A percentile compares a stretch with the other conserved stretches of the same genome.
Conservation (phyloP, 2,113 vertebrate species). For the Tichodroma muraria region DNA sequence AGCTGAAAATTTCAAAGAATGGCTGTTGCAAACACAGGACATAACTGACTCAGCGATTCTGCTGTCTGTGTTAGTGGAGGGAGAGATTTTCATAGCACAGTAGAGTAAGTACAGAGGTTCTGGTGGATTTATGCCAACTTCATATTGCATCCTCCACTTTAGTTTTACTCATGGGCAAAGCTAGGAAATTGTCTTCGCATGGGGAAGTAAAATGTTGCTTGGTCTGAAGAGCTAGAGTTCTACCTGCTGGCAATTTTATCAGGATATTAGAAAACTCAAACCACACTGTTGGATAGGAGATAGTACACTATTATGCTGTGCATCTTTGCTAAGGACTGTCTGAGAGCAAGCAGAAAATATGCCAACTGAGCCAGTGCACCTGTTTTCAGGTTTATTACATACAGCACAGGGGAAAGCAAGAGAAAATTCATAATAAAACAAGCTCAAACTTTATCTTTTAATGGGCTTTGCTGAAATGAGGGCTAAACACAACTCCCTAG, state of each 20-base stretch:
- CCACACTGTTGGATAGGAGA: neutral
- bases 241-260: neutral
- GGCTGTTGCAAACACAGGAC: neutral
- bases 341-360: neutral
- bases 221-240: neutral
- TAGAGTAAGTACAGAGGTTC: neutral
- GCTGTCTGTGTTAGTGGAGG: neutral
- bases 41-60: neutral
- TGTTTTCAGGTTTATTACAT: slow-evolving; percentile 28
- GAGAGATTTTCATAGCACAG: neutral
- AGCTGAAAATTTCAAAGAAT: neutral
- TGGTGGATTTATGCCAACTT: neutral
- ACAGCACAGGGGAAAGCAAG: neutral
- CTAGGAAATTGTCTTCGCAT: neutral
- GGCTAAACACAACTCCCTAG: neutral
- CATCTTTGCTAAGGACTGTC: neutral
- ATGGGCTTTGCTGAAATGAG: neutral
- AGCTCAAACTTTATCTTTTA: slow-evolving; percentile 17
- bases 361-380: neutral
- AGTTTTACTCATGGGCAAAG: neutral
- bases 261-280: neutral
- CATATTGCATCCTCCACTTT: neutral
- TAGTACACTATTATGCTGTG: neutral
- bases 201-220: neutral
- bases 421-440: slow-evolving; percentile 10